Conservation (phyloP, 2,797 vertebrate genomes). For the Typhlichthys subterraneus region DNA sequence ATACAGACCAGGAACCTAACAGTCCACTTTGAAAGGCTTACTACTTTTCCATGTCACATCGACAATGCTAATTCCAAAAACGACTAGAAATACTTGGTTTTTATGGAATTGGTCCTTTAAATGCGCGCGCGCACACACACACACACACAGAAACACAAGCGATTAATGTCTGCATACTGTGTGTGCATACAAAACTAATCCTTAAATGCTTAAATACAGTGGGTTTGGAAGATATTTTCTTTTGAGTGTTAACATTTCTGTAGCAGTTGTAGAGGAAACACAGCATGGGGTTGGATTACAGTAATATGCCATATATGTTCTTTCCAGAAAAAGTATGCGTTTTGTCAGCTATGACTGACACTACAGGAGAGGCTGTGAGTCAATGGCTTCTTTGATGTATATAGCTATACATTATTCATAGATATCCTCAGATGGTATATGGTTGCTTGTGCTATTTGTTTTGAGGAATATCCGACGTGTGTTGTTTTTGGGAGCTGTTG, state of each 20-base stretch:
- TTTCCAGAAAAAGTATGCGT: slow-evolving; percentile 7
- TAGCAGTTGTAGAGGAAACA: slow-evolving; percentile 2
- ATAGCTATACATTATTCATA: slow-evolving; percentile 40
- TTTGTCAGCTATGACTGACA: slow-evolving; percentile 7
- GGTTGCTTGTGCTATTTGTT: slow-evolving; percentile 16
- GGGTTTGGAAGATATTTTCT: no score
- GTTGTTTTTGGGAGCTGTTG: slow-evolving; percentile 15
- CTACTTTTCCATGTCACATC: no score
- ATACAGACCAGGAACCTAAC: no score
- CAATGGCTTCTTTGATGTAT: slow-evolving; percentile 37
- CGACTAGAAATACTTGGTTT: no score
- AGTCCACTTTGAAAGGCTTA: no score
- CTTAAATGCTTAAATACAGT: no score
- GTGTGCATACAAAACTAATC: no score
- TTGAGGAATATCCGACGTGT: slow-evolving; percentile 22
- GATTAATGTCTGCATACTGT: neutral
- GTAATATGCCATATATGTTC: neutral
- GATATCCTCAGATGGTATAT: slow-evolving; percentile 12
- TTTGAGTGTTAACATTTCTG: slow-evolving; percentile 10
- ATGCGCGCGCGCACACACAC: neutral
- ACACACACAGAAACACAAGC: neutral
- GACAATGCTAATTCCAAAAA: no score
- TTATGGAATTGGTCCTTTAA: neutral
- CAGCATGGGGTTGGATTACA: slow-evolving; percentile 1
- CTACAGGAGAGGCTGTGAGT: slow-evolving; percentile 18